Evolutionary conservation across 2,888 invertebrate species (phyloP), one percentile per base, ranked within the genome.

Genomic region (Pediacus dermestoides): DNA sequence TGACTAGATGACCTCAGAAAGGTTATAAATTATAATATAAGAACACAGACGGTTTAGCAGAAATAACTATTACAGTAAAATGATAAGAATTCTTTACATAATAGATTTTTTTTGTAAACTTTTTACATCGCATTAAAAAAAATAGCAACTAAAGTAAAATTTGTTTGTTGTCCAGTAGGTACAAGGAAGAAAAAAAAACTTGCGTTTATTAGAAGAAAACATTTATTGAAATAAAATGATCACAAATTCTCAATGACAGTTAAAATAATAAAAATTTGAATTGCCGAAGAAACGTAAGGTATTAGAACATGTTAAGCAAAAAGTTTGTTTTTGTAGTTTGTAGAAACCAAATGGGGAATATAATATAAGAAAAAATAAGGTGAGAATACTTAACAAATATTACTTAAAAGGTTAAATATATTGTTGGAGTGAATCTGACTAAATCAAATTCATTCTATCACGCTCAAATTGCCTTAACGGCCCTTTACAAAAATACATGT

Each of bases 401-500:
- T 28, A 28, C 28, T 28, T 13, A 26, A 7, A 10, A 28, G 28
- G 28, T 28, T 28, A 28, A 28, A 28, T 18, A 18, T 28, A 28
- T 28, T 9, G 10, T 25, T 13, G 28, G 58, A 63, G 57, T 54
- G 61, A 63, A 63, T 60, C 57, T 57, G 63, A 59, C 48, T 54
- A 7, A 42, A 57, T 62, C 64, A 64, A 66, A 67, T 67, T 64
- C 64, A 61, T 57, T 61, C 61, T 68, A 68, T 68, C 68, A 68
- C 68, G 62, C 63, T 64, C 63, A 57, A 57, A 61, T 61, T 53
- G 61, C 63, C 60, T 51, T 48, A 46, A 49, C 65, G 66, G 65
- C 63, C 66, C 66, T 18, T 68, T 68, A 68, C 67, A 69, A 68
- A 69, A 68, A 67, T 68, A 68, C 67, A 66, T 61, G 60, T 67